Base-by-base conservation (phyloP, 2,113 vertebrate genomes). In the Maccullochella peelii region DNA sequence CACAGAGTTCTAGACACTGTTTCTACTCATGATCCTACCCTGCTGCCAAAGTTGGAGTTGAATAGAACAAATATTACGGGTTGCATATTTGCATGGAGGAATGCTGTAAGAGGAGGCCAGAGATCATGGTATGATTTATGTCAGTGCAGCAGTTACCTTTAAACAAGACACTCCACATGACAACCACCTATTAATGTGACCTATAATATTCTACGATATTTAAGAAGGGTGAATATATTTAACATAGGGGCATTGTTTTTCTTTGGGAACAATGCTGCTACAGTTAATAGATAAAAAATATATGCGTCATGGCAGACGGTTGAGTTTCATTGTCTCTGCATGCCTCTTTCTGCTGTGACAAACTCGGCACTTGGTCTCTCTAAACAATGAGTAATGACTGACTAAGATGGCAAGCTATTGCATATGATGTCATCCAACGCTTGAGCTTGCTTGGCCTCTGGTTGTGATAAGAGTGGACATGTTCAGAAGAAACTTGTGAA, bases 361-460 rank as follows among this genome's bases (percentile, higher is more conserved):
- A 79, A 58, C 73, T 70, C 87, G 85, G 84, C 88, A 50, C 47
- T 4, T 36, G 27, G 69, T 82, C 75, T 80, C 44, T 62, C 16
- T 15, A 68, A 82, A 89, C 86, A 84, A 71, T 78, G 84, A 86
- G 79, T 16, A 57, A 25, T 61, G 63, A 73, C 30, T 79, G 68
- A 86, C 38, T 79, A 50, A 74, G 65, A 77, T 86, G 63, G 61
- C 79, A 78, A 78, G 86, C 89, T 72, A 83, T 84, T 79, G 77
- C 73, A 30, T 12, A 59, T 93, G 90, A 94, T 90, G 83, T 94
- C 92, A 94, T 91, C 69, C 49, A 70, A 52, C 30, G 15, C 70
- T 57, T 15, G 2, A 80, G 76, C 62, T 49, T 65, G 42, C 47
- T 69, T 25, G 15, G 30, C 57, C 68, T 82, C 47, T 8, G 44